Evolutionary conservation across 64 coral and sea anemone genomes (phyloP).

Genomic region (Orbicella faveolata): DNA sequence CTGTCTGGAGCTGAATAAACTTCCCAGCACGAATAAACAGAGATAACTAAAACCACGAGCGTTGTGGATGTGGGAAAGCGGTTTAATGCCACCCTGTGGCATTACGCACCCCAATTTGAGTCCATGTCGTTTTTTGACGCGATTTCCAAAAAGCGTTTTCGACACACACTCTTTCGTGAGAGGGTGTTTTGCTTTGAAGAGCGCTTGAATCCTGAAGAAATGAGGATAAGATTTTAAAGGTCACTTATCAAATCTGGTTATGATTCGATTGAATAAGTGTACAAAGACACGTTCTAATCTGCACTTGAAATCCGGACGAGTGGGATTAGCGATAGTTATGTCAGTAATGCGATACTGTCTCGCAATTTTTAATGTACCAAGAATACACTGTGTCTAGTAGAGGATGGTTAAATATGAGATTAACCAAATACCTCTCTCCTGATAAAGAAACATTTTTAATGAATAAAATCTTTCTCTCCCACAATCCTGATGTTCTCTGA

Average conservation of each 20-base stretch:
- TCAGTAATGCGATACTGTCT: constrained; percentile 15
- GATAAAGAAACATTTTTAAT: too few relatives aligned
- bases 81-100: background rate
- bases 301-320: constrained; percentile 6
- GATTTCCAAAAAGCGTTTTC: background rate
- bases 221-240: constrained; percentile 33
- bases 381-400: background rate
- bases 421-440: background rate
- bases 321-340: background rate
- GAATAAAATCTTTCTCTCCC: too few relatives aligned
- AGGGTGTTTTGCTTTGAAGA: constrained; percentile 41
- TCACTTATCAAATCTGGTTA: constrained; percentile 8
- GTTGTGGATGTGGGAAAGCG: background rate
- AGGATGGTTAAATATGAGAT: background rate
- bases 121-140: background rate
- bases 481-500: too few relatives aligned
- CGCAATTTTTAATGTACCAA: background rate
- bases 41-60: background rate
- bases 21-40: constrained; percentile 29
- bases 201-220: constrained; percentile 24
- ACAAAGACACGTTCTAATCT: background rate
- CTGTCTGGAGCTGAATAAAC: constrained; percentile 30
- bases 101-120: background rate
- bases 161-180: constrained; percentile 37
- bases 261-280: background rate